Percentiles rank a stretch among this genome's conserved stretches.
Evolutionary conservation across 2,888 invertebrate species (phyloP).

Genomic region (Encarsia formosa): DNA sequence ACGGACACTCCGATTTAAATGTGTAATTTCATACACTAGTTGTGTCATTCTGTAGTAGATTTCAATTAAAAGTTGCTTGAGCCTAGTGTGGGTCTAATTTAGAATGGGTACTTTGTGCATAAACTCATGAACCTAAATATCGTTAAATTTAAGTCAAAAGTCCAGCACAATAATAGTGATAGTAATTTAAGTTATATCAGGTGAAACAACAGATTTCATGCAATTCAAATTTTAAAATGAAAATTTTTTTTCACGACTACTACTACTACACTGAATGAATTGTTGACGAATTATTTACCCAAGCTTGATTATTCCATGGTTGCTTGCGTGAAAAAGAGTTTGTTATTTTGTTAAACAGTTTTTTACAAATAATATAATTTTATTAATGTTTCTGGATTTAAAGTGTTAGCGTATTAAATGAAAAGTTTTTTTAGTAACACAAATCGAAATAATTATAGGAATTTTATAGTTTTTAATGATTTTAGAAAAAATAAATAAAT

Average conservation of each 20-base stretch:
- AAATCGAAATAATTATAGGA: too few species aligned
- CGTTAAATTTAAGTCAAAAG: not conserved
- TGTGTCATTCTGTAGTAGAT: too few species aligned
- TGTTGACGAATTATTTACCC: slow-evolving; percentile 24
- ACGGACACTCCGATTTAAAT: too few species aligned
- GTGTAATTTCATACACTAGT: too few species aligned
- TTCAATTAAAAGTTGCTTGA: too few species aligned
- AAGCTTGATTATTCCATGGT: slow-evolving; percentile 24
- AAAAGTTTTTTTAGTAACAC: too few species aligned
- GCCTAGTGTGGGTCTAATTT: too few species aligned
- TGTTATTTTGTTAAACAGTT: not conserved
- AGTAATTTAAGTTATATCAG: not conserved
- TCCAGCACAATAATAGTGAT: not conserved
- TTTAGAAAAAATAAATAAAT: too few species aligned
- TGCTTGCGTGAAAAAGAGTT: slow-evolving; percentile 18
- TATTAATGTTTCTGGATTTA: too few species aligned
- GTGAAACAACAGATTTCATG: not conserved
- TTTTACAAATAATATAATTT: too few species aligned
- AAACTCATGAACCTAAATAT: not conserved
- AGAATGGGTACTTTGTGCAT: not conserved
- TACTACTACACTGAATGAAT: not conserved
- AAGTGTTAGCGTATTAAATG: too few species aligned
- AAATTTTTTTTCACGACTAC: not conserved
- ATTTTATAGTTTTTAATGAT: too few species aligned
- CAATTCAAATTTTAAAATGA: not conserved